A percentile compares a stretch with the other conserved stretches of the same genome.
Evolutionary conservation across 2,797 vertebrate genomes (phyloP).

Genomic region (Anguilla marmorata): DNA sequence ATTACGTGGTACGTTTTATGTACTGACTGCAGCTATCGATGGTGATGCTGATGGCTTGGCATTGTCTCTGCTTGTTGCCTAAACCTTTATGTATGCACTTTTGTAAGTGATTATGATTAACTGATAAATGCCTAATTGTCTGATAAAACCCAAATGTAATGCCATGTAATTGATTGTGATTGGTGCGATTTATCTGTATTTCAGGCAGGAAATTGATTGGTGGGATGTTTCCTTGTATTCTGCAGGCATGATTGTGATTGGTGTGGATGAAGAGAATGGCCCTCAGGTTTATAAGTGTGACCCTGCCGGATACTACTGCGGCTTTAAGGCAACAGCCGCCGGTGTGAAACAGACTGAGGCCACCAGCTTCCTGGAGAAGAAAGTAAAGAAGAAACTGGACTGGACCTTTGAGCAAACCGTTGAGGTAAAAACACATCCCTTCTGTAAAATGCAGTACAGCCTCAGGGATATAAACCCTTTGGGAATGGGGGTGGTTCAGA

Average conservation of each 20-base stretch:
- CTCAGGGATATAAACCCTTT: too few species aligned
- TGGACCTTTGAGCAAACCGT: constrained; percentile 96
- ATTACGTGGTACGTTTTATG: too few species aligned
- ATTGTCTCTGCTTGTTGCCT: too few species aligned
- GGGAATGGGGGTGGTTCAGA: too few species aligned
- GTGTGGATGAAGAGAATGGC: constrained; percentile 88
- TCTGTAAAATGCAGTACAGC: neutral
- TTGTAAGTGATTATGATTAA: too few species aligned
- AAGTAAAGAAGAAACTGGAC: constrained; percentile 98
- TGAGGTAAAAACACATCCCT: constrained; percentile 74
- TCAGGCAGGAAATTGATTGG: neutral
- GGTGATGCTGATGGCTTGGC: too few species aligned
- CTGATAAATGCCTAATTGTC: too few species aligned
- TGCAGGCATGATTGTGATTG: constrained; percentile 96
- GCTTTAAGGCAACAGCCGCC: constrained; percentile 95
- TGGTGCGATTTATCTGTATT: too few species aligned
- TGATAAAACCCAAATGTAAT: too few species aligned
- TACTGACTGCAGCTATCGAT: too few species aligned
- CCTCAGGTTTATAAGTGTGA: constrained; percentile 97
- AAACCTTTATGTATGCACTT: too few species aligned
- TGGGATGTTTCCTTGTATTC: constrained; percentile 14
- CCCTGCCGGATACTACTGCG: constrained; percentile 95
- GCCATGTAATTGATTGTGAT: too few species aligned
- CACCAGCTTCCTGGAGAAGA: constrained; percentile 98
- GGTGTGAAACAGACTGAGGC: constrained; percentile 99